Base-by-base conservation (phyloP, 1,140 invertebrate genomes). In the Aleiodes sp. region DNA sequence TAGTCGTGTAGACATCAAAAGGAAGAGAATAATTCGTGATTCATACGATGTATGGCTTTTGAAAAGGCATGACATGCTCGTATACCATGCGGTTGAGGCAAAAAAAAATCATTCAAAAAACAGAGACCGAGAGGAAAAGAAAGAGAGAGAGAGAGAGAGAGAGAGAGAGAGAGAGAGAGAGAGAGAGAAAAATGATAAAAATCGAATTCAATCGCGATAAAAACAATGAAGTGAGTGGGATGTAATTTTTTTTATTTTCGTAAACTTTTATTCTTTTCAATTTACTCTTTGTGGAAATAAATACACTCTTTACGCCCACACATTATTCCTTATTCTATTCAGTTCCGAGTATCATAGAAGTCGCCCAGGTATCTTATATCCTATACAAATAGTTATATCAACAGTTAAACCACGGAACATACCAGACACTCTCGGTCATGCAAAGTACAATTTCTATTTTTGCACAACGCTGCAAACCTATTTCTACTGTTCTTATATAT, bases 401-500 rank as follows among this genome's bases (percentile, higher is more conserved):
- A 24, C 56, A 59, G 28, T 59, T 29, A 59, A 59, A 59, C 24
- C 28, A 59, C n/a, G n/a, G n/a, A 59, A 31, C 26, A 59, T 59
- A 59, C 56, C 56, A 31, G 56, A 59, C 56, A 59, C 56, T 59
- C 26, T 59, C 28, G 26, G n/a, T 59, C 56, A 59, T 59, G n/a
- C 26, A 59, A 59, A 59, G n/a, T 10, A 7, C 56, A 24, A 31
- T 59, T 59, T 31, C 56, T 59, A 59, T 59, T 59, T 59, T 59
- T 31, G 56, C 56, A 33, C 7, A 28, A 21, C 46, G 26, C 26
- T 52, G 46, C 46, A 52, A n/a, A n/a, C n/a, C 46, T 52, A 52
- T 52, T 52, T 21, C 16, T 52, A 24, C 16, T 52, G 46, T 21
- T 52, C 14, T 16, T 24, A n/a, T n/a, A n/a, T n/a, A n/a, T 52